These are phyloP conservation scores for Hymenochirus boettgeri DNA, from an alignment of 2,113 vertebrate species.

Conservation along the genomic window DNA sequence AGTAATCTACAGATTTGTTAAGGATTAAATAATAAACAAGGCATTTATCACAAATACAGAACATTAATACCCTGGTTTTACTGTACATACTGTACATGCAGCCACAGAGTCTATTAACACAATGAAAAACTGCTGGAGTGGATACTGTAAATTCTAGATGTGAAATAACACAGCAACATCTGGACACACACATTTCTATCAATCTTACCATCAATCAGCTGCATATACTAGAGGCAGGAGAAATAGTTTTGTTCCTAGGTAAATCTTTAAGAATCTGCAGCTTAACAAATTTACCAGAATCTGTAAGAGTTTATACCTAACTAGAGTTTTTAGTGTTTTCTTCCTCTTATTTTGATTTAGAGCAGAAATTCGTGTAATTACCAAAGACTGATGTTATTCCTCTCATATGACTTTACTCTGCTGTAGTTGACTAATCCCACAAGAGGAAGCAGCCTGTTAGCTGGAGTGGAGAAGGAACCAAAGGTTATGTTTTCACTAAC, in stretches of 20 bases:
- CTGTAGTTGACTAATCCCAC: constrained; percentile 48
- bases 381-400: constrained; percentile 10
- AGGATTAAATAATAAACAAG: no score
- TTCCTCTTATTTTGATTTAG: constrained; percentile 24
- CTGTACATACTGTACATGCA: no score
- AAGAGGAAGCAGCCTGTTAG: constrained; percentile 34
- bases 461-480: constrained; percentile 38
- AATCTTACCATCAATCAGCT: constrained; percentile 10
- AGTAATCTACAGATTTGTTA: no score
- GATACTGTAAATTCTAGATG: constrained; percentile 12
- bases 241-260: constrained; percentile 10
- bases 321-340: background rate
- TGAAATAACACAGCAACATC: constrained; percentile 23
- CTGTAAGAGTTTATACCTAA: background rate
- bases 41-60: no score
- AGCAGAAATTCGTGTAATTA: constrained; percentile 11
- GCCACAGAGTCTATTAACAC: constrained; percentile 18
- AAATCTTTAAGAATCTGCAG: constrained; percentile 24
- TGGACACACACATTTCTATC: constrained; percentile 18
- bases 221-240: background rate
- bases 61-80: no score
- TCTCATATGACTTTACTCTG: constrained; percentile 41
- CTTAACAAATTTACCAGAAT: constrained; percentile 1
- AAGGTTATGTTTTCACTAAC: constrained; percentile 33
- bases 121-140: constrained; percentile 21